Evolutionary conservation across 2,113 vertebrate species (phyloP).

Genomic region (Axis porcinus): DNA sequence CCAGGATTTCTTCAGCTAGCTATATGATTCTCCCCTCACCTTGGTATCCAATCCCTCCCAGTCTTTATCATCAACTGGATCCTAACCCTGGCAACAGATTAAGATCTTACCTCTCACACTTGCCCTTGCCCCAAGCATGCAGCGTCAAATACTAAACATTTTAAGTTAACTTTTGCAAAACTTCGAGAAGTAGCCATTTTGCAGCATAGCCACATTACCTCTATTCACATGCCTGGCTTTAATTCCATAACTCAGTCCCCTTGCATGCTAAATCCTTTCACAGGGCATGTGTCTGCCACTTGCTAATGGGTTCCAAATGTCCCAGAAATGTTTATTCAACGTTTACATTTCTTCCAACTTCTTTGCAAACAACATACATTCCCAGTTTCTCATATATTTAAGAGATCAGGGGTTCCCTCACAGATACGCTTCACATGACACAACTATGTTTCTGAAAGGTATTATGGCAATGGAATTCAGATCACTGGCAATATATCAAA

Average conservation of each 20-base stretch:
- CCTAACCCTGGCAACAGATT: not conserved
- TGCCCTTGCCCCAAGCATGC: not conserved
- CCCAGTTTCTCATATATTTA: not conserved
- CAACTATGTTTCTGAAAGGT: not conserved
- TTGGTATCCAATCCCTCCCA: not conserved
- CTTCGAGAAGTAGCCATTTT: not conserved
- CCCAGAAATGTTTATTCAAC: not conserved
- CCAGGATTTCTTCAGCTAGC: not conserved
- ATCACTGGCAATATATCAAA: not conserved
- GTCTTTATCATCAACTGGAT: not conserved
- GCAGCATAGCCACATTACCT: not conserved
- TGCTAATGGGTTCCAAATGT: not conserved
- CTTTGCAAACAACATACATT: not conserved
- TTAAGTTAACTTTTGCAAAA: not conserved
- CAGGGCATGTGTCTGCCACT: not conserved
- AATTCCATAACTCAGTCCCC: not conserved
- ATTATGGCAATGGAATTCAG: not conserved
- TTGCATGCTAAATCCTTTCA: not conserved
- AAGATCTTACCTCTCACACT: not conserved
- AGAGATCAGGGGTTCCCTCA: not conserved
- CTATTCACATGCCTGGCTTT: not conserved
- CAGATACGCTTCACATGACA: not conserved
- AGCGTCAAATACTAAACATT: not conserved
- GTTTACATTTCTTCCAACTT: conserved; percentile 8
- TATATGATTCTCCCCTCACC: not conserved